These are phyloP conservation scores for Leptopilina syphax DNA, from an alignment of 2,888 invertebrate genomes.

Conservation along the genomic window DNA sequence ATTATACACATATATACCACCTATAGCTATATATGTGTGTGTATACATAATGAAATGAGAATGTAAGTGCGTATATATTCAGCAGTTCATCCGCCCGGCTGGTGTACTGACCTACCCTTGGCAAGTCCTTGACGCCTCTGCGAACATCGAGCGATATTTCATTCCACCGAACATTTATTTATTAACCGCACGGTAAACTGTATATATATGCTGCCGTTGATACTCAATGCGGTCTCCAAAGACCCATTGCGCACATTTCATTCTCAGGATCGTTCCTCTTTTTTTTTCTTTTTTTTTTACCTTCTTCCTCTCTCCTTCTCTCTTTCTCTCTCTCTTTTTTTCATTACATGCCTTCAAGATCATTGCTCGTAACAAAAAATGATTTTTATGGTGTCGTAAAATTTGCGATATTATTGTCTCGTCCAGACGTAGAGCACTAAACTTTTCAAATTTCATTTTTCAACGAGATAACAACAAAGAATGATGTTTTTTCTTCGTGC, in stretches of 20 bases:
- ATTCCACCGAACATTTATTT: slow-evolving; percentile 41
- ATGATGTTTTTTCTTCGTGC: background rate
- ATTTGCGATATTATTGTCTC: slow-evolving; percentile 3
- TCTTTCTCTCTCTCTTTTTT: background rate
- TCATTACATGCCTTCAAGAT: slow-evolving; percentile 8
- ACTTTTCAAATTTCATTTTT: slow-evolving; percentile 1
- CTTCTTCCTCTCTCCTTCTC: too few relatives aligned
- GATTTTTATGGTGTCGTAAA: background rate
- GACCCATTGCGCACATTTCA: too few relatives aligned
- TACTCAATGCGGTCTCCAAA: slow-evolving; percentile 1
- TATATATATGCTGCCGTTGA: slow-evolving; percentile 2
- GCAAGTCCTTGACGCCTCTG: slow-evolving; percentile 44
- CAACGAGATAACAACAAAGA: background rate
- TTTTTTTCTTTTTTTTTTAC: background rate
- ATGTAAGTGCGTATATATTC: background rate
- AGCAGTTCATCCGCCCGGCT: slow-evolving; percentile 37
- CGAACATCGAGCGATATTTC: slow-evolving; percentile 43
- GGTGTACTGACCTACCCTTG: slow-evolving; percentile 48
- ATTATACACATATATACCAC: background rate
- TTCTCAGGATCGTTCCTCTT: background rate
- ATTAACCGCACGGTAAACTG: slow-evolving; percentile 25
- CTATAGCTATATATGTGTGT: too few relatives aligned
- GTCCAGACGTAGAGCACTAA: background rate
- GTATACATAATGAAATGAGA: background rate
- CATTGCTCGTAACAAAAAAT: slow-evolving; percentile 8